Evolutionary conservation across 2,113 vertebrate species (phyloP).

Genomic region (Monarcha castaneiventris): DNA sequence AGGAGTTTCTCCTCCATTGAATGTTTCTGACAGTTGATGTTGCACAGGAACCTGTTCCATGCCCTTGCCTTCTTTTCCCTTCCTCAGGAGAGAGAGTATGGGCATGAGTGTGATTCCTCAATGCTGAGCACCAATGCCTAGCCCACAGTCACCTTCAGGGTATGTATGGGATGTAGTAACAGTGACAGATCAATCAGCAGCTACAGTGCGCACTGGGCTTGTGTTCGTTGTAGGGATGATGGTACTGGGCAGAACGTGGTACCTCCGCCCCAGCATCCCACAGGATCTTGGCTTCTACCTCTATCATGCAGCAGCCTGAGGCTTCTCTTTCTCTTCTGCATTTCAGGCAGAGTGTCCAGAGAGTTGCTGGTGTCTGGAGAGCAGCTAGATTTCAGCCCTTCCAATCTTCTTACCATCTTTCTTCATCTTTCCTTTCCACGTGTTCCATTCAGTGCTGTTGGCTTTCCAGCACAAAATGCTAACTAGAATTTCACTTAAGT

Average conservation of each 20-base stretch:
- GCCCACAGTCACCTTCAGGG: slow-evolving; percentile 28
- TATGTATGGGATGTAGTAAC: background rate
- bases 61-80: slow-evolving; percentile 24
- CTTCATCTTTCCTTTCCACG: background rate
- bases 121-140: slow-evolving; percentile 48
- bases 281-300: slow-evolving; percentile 51
- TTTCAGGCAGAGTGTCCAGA: slow-evolving; percentile 26
- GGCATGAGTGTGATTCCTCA: slow-evolving; percentile 16
- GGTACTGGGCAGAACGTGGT: background rate
- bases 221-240: background rate
- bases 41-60: slow-evolving; percentile 44
- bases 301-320: slow-evolving; percentile 36
- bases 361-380: slow-evolving; percentile 1
- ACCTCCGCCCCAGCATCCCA: background rate
- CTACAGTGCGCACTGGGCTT: slow-evolving; percentile 7
- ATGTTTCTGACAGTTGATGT: slow-evolving; percentile 52
- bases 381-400: slow-evolving; percentile 31
- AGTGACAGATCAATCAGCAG: slow-evolving; percentile 33
- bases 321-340: background rate
- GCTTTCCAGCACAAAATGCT: background rate
- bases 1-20: slow-evolving; percentile 31
- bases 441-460: background rate
- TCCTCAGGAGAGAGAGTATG: slow-evolving; percentile 17
- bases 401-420: background rate
- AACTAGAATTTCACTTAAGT: background rate